These are phyloP conservation scores for Sandelia bainsii DNA, from an alignment of 2,797 vertebrate genomes.

Conservation along the genomic window DNA sequence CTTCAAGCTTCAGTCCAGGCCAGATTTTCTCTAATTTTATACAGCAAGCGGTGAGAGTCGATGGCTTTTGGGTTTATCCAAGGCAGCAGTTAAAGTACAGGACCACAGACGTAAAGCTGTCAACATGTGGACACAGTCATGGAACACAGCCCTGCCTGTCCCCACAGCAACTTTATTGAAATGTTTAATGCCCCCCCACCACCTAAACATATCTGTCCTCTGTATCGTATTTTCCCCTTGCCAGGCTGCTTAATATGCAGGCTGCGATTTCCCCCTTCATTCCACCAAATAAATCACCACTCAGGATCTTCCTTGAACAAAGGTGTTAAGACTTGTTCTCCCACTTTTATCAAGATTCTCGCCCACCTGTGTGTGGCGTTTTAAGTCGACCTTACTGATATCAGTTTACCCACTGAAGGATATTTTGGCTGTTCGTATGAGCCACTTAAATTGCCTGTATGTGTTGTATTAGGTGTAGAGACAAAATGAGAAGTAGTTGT, in stretches of 20 bases:
- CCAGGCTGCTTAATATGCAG: constrained; percentile 78
- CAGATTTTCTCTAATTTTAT: constrained; percentile 47
- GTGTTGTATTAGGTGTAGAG: constrained; percentile 41
- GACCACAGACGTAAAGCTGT: constrained; percentile 82
- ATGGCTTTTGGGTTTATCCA: constrained; percentile 75
- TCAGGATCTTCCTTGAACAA: constrained; percentile 67
- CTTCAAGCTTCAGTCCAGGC: constrained; percentile 17
- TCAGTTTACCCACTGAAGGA: constrained; percentile 55
- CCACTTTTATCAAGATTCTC: constrained; percentile 69
- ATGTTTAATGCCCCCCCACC: constrained; percentile 58
- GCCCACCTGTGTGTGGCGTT: constrained; percentile 55
- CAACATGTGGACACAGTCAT: constrained; percentile 74
- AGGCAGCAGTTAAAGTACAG: constrained; percentile 75
- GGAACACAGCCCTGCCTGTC: constrained; percentile 77
- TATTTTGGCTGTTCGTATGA: constrained; percentile 59
- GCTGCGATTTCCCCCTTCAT: constrained; percentile 62
- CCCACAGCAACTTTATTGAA: constrained; percentile 77
- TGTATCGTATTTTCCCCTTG: constrained; percentile 61
- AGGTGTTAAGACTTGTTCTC: constrained; percentile 78
- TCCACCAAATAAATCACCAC: constrained; percentile 74
- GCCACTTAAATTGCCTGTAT: constrained; percentile 57
- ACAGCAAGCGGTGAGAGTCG: constrained; percentile 50
- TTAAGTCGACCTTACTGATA: constrained; percentile 58
- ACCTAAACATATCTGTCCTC: constrained; percentile 74
- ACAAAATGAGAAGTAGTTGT: constrained; percentile 51